Percentiles rank a stretch among this genome's conserved stretches.
phyloP scores from a whole-genome alignment of 2,113 vertebrate species.

The Sigmodon hispidus region DNA sequence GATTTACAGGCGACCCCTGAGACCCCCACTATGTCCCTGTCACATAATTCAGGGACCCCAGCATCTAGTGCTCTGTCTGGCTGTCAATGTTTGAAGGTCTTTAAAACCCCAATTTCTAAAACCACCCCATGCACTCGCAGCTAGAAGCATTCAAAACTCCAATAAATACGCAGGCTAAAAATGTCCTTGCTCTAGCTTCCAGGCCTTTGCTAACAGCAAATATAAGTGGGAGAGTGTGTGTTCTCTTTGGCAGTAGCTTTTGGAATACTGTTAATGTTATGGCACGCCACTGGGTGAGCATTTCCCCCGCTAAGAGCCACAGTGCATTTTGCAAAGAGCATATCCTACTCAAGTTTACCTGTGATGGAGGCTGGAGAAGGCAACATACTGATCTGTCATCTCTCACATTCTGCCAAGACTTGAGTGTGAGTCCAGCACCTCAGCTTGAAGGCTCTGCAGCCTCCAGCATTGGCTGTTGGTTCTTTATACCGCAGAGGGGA shows the following conservation, averaged over 20 bases:
- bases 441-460: background rate
- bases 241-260: background rate
- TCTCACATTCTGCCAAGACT: background rate
- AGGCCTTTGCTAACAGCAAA: background rate
- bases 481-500: background rate
- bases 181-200: background rate
- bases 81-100: background rate
- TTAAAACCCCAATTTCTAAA: slow-evolving; percentile 28
- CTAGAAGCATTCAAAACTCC: slow-evolving; percentile 47
- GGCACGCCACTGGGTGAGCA: background rate
- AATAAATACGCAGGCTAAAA: slow-evolving; percentile 9
- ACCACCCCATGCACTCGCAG: background rate
- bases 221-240: background rate
- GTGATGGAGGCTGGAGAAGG: background rate
- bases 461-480: background rate
- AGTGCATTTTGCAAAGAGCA: background rate
- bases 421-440: background rate
- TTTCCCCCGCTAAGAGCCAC: background rate
- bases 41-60: slow-evolving; percentile 2
- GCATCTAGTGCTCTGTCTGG: background rate
- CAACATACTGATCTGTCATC: background rate
- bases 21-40: slow-evolving; percentile 4
- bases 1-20: background rate
- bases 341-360: background rate
- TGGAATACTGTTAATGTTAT: fast-evolving